A percentile compares a stretch with the other conserved stretches of the same genome.
These are phyloP conservation scores for Antheraea assamensis DNA, from an alignment of 2,888 invertebrate genomes.

Conservation along the genomic window DNA sequence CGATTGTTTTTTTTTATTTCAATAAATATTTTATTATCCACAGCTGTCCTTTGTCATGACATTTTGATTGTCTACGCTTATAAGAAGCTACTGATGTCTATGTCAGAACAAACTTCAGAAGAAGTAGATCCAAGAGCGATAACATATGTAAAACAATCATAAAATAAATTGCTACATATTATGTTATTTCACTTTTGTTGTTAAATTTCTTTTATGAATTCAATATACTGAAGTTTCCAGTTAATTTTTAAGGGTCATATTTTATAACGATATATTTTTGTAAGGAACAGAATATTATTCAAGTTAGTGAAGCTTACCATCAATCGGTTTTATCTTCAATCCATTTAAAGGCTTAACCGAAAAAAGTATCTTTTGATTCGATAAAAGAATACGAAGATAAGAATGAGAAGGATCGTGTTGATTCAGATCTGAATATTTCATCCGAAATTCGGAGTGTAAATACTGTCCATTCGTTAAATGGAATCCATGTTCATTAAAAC, in stretches of 20 bases:
- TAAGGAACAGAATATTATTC: not conserved
- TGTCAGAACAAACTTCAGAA: not conserved
- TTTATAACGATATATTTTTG: not conserved
- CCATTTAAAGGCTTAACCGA: not conserved
- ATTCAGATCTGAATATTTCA: not conserved
- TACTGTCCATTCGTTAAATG: too few species aligned
- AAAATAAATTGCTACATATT: not conserved
- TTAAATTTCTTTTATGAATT: not conserved
- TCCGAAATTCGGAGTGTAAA: not conserved
- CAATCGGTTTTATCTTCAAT: not conserved
- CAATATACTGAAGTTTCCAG: not conserved
- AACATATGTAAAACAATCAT: not conserved
- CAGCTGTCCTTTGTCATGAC: constrained; percentile 50
- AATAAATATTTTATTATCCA: constrained; percentile 28
- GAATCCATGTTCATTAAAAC: too few species aligned
- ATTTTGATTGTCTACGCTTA: constrained; percentile 43
- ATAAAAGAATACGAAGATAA: not conserved
- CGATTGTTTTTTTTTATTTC: too few species aligned
- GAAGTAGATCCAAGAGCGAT: not conserved
- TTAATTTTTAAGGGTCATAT: too few species aligned
- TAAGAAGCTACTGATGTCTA: constrained; percentile 30
- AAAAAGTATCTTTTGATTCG: not conserved
- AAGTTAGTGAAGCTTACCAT: not conserved
- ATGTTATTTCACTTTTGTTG: not conserved
- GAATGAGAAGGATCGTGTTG: not conserved